Conservation (phyloP, 2,797 vertebrate genomes). For the Lepilemur septentrionalis region DNA sequence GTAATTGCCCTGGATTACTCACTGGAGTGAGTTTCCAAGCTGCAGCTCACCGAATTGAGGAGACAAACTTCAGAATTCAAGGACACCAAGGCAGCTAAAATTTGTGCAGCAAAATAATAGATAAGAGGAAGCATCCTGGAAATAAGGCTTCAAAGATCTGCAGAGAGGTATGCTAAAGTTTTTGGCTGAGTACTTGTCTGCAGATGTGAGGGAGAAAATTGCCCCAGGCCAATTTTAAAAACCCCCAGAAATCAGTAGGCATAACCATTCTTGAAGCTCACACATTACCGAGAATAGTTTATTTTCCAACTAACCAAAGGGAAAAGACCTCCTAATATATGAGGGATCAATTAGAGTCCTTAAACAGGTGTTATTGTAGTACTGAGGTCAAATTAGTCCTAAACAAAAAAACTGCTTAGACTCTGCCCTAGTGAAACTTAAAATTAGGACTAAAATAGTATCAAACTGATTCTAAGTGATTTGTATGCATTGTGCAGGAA, state of each 20-base stretch:
- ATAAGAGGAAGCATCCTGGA: background rate
- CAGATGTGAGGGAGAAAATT: background rate
- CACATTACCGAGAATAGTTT: background rate
- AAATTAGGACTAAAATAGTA: background rate
- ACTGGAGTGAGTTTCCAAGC: background rate
- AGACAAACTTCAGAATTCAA: background rate
- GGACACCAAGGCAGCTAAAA: background rate
- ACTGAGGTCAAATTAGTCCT: background rate
- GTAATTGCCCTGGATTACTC: background rate
- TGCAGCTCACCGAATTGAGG: background rate
- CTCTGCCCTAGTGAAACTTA: background rate
- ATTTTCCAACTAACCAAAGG: background rate
- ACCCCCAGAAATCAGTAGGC: background rate
- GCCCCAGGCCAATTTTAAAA: background rate
- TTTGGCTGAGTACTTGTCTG: background rate
- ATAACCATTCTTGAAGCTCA: background rate
- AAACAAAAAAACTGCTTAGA: background rate
- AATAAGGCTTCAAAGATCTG: background rate
- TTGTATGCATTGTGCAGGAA: background rate
- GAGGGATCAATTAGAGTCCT: background rate
- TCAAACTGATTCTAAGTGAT: background rate
- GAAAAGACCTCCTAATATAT: background rate
- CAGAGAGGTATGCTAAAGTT: background rate
- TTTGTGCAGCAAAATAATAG: background rate
- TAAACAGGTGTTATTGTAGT: background rate